Percentiles rank a stretch among this genome's conserved stretches.
These are phyloP conservation scores for Dicaeum eximium DNA, from an alignment of 2,113 vertebrate genomes.

Conservation along the genomic window DNA sequence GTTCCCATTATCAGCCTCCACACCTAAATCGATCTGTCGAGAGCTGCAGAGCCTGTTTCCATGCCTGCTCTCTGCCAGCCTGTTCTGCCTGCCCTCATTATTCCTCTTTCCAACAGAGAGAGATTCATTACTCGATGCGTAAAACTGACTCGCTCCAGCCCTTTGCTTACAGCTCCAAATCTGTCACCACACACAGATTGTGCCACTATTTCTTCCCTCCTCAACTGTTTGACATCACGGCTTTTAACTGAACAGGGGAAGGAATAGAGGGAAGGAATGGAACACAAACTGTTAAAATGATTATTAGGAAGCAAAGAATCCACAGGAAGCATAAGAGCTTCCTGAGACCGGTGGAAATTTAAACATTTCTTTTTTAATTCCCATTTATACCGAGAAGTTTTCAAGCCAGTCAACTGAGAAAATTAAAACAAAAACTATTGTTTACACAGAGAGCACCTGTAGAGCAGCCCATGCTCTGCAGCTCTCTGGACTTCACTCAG, in stretches of 20 bases:
- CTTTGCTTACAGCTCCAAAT: background rate
- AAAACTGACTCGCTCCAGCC: background rate
- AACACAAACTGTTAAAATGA: background rate
- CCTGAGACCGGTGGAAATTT: background rate
- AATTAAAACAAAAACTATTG: background rate
- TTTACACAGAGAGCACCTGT: background rate
- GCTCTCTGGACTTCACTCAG: background rate
- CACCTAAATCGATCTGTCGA: fast-evolving
- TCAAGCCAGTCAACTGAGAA: background rate
- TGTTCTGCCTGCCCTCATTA: background rate
- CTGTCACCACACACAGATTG: background rate
- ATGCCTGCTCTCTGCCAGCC: background rate
- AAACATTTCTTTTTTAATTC: background rate
- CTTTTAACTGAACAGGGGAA: background rate
- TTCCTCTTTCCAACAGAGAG: background rate
- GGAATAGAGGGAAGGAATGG: background rate
- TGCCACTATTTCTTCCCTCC: background rate
- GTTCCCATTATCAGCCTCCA: background rate
- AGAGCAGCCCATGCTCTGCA: background rate
- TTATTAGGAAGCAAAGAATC: background rate
- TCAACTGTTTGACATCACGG: background rate
- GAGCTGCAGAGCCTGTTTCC: background rate
- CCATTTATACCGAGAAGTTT: background rate
- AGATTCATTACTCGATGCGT: background rate
- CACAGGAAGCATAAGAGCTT: background rate